A percentile compares a stretch with the other conserved stretches of the same genome.
Evolutionary conservation across 2,888 invertebrate species (phyloP).

Genomic region (Ochlodes sylvanus): DNA sequence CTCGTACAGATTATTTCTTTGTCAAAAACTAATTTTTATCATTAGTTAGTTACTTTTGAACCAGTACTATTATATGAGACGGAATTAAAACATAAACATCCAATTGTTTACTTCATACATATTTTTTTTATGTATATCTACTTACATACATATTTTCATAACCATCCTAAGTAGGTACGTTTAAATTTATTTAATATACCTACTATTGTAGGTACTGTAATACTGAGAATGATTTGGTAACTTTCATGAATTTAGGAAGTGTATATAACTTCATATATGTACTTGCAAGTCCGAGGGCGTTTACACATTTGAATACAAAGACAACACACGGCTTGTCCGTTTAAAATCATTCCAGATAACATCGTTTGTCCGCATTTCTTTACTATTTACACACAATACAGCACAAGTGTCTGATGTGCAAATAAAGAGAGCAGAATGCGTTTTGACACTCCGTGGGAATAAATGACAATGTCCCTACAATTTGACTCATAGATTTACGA

Average conservation of each 20-base stretch:
- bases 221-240: background rate
- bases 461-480: slow-evolving; percentile 33
- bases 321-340: slow-evolving; percentile 49
- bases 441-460: slow-evolving; percentile 77
- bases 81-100: too few relatives aligned
- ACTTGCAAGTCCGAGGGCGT: slow-evolving; percentile 50
- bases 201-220: background rate
- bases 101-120: too few relatives aligned
- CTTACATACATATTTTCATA: too few relatives aligned
- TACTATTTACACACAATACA: slow-evolving; percentile 64
- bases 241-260: background rate
- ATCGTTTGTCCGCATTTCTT: slow-evolving; percentile 59
- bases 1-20: too few relatives aligned
- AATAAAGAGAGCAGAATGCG: slow-evolving; percentile 63
- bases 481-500: background rate
- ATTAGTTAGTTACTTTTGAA: too few relatives aligned
- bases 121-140: too few relatives aligned
- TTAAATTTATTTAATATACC: too few relatives aligned
- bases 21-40: too few relatives aligned
- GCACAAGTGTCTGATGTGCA: slow-evolving; percentile 55
- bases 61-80: too few relatives aligned
- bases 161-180: too few relatives aligned
- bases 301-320: slow-evolving; percentile 67
- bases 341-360: slow-evolving; percentile 56
- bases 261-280: background rate